A percentile compares a stretch with the other conserved stretches of the same genome.
These are phyloP conservation scores for Heterotis niloticus DNA, from an alignment of 2,113 vertebrate species.

Conservation along the genomic window DNA sequence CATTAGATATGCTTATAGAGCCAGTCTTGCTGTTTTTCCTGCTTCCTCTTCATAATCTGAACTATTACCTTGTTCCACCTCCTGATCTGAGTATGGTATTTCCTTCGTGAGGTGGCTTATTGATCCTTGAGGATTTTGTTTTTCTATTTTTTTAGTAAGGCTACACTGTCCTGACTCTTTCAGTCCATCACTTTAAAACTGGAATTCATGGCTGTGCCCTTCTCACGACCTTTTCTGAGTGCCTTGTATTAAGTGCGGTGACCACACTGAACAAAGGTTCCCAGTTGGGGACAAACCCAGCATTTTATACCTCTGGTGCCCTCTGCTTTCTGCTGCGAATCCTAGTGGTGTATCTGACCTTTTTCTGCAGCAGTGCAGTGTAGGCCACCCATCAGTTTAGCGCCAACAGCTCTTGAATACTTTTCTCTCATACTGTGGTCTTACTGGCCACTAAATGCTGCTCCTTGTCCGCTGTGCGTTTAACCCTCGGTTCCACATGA, in stretches of 20 bases:
- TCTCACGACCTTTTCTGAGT: constrained; percentile 9
- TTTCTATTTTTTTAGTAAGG: no score
- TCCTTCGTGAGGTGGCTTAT: background rate
- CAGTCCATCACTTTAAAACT: background rate
- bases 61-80: background rate
- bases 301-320: background rate
- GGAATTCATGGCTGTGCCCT: background rate
- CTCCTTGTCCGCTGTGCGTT: no score
- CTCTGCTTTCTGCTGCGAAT: background rate
- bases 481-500: no score
- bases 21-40: background rate
- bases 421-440: no score
- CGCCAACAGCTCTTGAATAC: no score
- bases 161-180: background rate
- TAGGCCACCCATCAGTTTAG: no score
- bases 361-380: background rate
- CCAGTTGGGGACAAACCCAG: background rate
- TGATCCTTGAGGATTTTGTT: background rate
- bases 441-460: no score
- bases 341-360: background rate
- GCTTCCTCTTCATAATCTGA: background rate
- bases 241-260: background rate
- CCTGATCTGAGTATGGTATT: background rate
- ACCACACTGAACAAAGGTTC: background rate
- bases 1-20: background rate